phyloP scores from a whole-genome alignment of 2,888 invertebrate species.

The Tryphoninae sp. region DNA sequence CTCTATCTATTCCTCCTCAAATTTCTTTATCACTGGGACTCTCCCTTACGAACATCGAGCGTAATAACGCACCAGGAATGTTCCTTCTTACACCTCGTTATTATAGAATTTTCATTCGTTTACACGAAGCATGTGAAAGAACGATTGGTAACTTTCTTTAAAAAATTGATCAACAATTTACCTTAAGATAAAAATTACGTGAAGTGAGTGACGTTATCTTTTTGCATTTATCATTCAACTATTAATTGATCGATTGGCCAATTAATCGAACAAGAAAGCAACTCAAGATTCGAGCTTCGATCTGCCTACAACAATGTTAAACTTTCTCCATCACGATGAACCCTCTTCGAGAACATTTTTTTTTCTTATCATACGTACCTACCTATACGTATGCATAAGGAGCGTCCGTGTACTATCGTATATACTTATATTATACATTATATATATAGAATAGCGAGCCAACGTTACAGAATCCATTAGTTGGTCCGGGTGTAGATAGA shows the following conservation, averaged over 20 bases:
- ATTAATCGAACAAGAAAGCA: too few species aligned
- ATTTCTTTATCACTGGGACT: constrained; percentile 34
- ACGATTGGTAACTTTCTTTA: not conserved
- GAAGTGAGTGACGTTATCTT: too few species aligned
- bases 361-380: too few species aligned
- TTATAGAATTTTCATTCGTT: constrained; percentile 1
- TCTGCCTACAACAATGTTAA: too few species aligned
- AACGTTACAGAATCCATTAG: constrained; percentile 75
- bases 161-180: too few species aligned
- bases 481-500: constrained; percentile 63
- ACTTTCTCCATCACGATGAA: too few species aligned
- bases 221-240: too few species aligned
- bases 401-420: not conserved
- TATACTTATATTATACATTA: not conserved
- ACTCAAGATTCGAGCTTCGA: too few species aligned
- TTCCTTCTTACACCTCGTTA: constrained; percentile 30
- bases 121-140: not conserved
- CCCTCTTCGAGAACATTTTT: too few species aligned
- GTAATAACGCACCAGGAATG: constrained; percentile 19
- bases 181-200: too few species aligned
- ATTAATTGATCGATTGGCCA: too few species aligned
- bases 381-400: not conserved
- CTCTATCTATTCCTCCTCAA: constrained; percentile 35
- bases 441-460: not conserved
- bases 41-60: not conserved